Base-by-base conservation (phyloP, 2,888 invertebrate species). In the Mellilla xanthometata region DNA sequence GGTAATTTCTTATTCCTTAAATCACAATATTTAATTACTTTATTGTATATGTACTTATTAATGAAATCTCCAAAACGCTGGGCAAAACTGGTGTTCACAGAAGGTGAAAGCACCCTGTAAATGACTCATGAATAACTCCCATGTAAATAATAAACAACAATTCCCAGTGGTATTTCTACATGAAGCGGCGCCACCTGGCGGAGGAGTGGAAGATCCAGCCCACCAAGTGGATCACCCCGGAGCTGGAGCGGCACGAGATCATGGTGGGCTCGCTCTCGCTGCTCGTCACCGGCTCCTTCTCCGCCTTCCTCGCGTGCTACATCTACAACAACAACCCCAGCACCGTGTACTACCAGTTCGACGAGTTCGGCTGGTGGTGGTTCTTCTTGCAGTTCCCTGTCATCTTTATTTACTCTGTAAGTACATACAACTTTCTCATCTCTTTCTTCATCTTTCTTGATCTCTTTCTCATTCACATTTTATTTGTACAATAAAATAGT, bases 141-240 rank as follows among this genome's bases (percentile, higher is more conserved):
- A 1, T 6, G 15, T 19, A 2, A 7, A 24, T 7, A 5, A 24
- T 8, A 7, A 24, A 24, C 22, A 2, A 27, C 5, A 27, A 2
- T 1, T 12, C 77, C 2, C 86, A 94, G 93, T 94, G 93, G 93
- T 93, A 93, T 67, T 94, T 92, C 76, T 95, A 94, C 75, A 85
- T 94, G 11, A 84, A 90, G 1, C 90, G 91, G 65, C 79, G 92
- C 0, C 91, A 93, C 60, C 64, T 76, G 4, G 87, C 94, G 0
- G 82, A 92, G 36, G 92, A 93, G 55, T 95, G 95, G 94, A 95
- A 95, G 78, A 93, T 94, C 54, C 95, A 95, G 65, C 94, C 94
- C 0, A 87, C 86, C 28, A 93, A 93, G 54, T 94, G 93, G 92
- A 62, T 94, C 7, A 76, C 91, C 0, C 92, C 93, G 0, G 93